Percentiles rank a stretch among this genome's conserved stretches.
Evolutionary conservation across 1,140 invertebrate genomes (phyloP).

Genomic region (Lineus longissimus): DNA sequence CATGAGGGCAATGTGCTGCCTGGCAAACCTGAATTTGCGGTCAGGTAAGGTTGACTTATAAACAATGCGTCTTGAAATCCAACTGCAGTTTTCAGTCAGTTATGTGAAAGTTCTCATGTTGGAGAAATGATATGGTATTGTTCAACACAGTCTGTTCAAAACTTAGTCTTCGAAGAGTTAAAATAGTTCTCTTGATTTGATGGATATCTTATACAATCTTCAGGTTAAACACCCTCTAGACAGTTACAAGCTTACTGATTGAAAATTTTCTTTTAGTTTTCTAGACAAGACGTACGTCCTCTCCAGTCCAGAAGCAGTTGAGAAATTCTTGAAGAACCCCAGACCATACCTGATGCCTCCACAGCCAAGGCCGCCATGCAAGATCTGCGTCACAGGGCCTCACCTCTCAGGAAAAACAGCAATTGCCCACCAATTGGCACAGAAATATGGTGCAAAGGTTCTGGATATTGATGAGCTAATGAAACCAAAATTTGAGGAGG

Average conservation of each 20-base stretch:
- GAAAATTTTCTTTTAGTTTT: slow-evolving; percentile 41
- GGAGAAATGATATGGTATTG: no score
- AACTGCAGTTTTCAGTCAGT: no score
- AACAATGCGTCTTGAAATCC: no score
- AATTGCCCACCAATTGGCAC: slow-evolving; percentile 40
- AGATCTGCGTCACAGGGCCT: slow-evolving; percentile 44
- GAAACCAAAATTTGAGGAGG: slow-evolving; percentile 31
- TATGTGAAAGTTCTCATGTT: no score
- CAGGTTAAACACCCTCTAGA: no score
- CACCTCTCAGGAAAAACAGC: slow-evolving; percentile 49
- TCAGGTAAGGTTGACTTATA: slow-evolving; percentile 35
- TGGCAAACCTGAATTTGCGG: slow-evolving; percentile 51
- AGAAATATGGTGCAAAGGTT: slow-evolving; percentile 50
- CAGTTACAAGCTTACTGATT: no score
- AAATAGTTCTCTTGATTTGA: no score
- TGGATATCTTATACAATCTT: no score
- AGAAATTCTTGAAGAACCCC: slow-evolving; percentile 53
- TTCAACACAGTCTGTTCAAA: no score
- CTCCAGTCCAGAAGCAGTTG: slow-evolving; percentile 46
- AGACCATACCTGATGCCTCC: slow-evolving; percentile 47
- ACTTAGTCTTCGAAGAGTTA: no score
- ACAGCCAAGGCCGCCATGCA: slow-evolving; percentile 50
- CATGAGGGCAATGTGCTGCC: slow-evolving; percentile 46
- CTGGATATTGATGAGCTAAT: slow-evolving; percentile 40
- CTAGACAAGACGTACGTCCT: slow-evolving; percentile 52